Evolutionary conservation across 2,888 invertebrate species (phyloP), one percentile per base, ranked within the genome.

Genomic region (Monoplex corrugatus): DNA sequence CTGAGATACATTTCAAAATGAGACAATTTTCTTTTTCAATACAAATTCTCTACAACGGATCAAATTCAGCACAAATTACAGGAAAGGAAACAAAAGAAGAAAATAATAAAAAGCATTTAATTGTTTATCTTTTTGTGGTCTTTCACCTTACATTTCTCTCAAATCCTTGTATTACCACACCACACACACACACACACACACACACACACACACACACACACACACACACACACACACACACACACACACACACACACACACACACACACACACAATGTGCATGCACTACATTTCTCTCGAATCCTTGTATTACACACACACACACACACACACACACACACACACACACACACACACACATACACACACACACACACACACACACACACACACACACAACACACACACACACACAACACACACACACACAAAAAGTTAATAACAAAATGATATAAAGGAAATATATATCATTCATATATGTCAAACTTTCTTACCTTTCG

Each of bases 401-500:
- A 13, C 19, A 13, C n/a, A 28, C 75, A 38, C 75, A 38, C 75
- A 28, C 80, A 80, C 80, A 80, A 80, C 80, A 80, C 80, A 80
- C 75, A 43, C 40, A 40, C 40, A 80, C 80, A 40, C 43, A 32
- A 6, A 75, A 32, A 75, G 2, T 16, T 0, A 1, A 72, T 35
- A 72, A 72, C 32, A 72, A 0, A 72, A 72, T 5, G 6, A 72
- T 5, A 32, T 32, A 35, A 72, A 72, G 1, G 13, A 38, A 72
- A 0, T 35, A 35, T 19, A 72, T 35, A 2, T 5, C 8, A 32
- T 35, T 35, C 6, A 72, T 35, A 72, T 35, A 72, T 28, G n/a
- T n/a, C n/a, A 50, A 87, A 13, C 32, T 13, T 16, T 82, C 93
- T 91, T 93, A 96, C 96, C 96, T 96, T 97, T 93, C 96, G 95